Evolutionary conservation across 2,888 invertebrate species (phyloP).

Genomic region (Metellina segmentata): DNA sequence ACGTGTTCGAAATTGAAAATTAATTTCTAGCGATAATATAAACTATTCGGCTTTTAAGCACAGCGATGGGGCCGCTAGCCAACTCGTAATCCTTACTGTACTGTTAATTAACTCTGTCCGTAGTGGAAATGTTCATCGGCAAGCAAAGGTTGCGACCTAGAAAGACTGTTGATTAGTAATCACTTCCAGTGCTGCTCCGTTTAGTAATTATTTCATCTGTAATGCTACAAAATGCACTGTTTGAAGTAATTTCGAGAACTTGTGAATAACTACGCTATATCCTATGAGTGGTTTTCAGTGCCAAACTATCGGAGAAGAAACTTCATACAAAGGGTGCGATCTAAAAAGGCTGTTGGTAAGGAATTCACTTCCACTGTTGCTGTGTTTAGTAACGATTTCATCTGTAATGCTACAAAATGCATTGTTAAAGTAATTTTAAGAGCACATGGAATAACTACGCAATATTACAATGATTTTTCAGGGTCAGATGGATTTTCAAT

Average conservation of each 20-base stretch:
- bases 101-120: slow-evolving; percentile 25
- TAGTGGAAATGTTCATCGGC: slow-evolving; percentile 9
- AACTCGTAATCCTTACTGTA: slow-evolving; percentile 23
- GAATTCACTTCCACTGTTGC: no score
- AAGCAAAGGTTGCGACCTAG: slow-evolving; percentile 18
- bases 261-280: no score
- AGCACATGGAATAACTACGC: no score
- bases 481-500: no score
- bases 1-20: slow-evolving; percentile 38
- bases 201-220: background rate
- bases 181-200: background rate
- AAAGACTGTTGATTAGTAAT: background rate
- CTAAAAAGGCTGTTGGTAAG: no score
- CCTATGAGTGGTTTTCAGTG: no score
- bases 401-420: no score
- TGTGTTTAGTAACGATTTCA: no score
- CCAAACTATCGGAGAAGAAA: no score
- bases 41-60: slow-evolving; percentile 44
- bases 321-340: no score
- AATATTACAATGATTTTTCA: no score
- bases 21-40: slow-evolving; percentile 41
- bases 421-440: no score
- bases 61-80: slow-evolving; percentile 21
- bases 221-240: background rate
- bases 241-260: background rate